Evolutionary conservation across 2,888 invertebrate genomes (phyloP).

Genomic region (Tigriopus californicus): DNA sequence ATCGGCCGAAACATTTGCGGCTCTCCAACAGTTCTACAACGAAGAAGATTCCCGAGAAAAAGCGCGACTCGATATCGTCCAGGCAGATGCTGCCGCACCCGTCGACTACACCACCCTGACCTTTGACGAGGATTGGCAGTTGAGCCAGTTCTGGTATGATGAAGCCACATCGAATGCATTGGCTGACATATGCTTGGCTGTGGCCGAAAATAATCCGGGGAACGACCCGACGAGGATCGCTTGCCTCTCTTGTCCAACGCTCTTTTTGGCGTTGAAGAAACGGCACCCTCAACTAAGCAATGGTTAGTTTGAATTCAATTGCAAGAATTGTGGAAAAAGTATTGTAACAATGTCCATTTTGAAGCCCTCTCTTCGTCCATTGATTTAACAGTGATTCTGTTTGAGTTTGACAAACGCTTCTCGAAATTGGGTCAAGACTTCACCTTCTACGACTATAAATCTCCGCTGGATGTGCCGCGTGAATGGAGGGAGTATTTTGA

Average conservation of each 20-base stretch:
- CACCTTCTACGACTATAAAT: constrained; percentile 69
- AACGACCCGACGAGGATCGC: constrained; percentile 43
- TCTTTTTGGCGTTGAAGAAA: constrained; percentile 39
- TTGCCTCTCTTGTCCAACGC: constrained; percentile 68
- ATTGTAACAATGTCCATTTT: too few species aligned
- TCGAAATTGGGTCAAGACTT: constrained; percentile 55
- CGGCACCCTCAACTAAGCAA: constrained; percentile 17
- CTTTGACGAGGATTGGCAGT: constrained; percentile 74
- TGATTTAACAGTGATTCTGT: constrained; percentile 24
- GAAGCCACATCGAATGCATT: constrained; percentile 51
- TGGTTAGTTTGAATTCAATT: background rate
- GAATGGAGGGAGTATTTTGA: constrained; percentile 45
- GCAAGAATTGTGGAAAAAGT: too few species aligned
- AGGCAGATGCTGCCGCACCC: constrained; percentile 28
- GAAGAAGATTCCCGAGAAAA: constrained; percentile 46
- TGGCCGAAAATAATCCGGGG: constrained; percentile 29
- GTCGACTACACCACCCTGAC: constrained; percentile 18
- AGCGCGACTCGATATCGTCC: constrained; percentile 28
- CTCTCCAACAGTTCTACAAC: constrained; percentile 52
- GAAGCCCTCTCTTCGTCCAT: too few species aligned
- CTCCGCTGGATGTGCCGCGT: constrained; percentile 44
- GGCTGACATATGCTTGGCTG: constrained; percentile 42
- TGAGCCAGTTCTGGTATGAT: constrained; percentile 95
- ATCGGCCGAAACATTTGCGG: constrained; percentile 48
- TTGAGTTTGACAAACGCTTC: constrained; percentile 75